Evolutionary conservation across 23 tunicate species (phyloP).

Genomic region (Trididemnum clinides): DNA sequence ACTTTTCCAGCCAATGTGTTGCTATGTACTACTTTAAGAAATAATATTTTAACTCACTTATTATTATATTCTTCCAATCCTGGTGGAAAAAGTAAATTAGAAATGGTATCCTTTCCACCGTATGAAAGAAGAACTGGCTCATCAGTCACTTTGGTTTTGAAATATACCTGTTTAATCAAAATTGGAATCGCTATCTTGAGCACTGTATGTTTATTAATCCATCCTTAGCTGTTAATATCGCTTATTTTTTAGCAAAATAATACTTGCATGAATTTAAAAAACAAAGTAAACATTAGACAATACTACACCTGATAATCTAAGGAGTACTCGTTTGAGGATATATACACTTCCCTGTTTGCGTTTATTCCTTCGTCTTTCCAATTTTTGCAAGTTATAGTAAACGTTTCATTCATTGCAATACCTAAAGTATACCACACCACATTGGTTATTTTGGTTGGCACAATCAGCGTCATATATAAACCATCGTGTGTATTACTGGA

Average conservation of each 20-base stretch:
- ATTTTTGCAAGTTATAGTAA: slow-evolving; percentile 46
- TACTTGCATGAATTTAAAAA: neutral
- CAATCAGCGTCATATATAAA: no score
- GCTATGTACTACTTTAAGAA: no score
- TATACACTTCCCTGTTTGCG: slow-evolving; percentile 41
- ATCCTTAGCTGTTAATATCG: no score
- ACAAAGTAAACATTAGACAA: neutral
- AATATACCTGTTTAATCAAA: slow-evolving; percentile 57
- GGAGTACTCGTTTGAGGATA: slow-evolving; percentile 37
- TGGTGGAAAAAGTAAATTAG: slow-evolving; percentile 65
- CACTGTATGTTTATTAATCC: no score
- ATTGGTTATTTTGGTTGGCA: no score
- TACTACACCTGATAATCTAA: slow-evolving; percentile 57
- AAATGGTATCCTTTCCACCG: slow-evolving; percentile 47
- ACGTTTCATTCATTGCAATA: slow-evolving; percentile 52
- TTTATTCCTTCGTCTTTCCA: slow-evolving; percentile 95
- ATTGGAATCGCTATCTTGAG: neutral
- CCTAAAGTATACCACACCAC: no score
- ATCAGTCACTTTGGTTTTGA: neutral
- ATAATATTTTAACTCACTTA: no score
- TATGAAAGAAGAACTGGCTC: slow-evolving; percentile 47
- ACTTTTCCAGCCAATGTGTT: no score
- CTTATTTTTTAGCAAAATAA: no score
- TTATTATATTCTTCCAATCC: slow-evolving; percentile 60
- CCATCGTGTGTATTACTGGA: no score